Evolutionary conservation across 2,888 invertebrate species (phyloP).

Genomic region (Leptopilina syphax): DNA sequence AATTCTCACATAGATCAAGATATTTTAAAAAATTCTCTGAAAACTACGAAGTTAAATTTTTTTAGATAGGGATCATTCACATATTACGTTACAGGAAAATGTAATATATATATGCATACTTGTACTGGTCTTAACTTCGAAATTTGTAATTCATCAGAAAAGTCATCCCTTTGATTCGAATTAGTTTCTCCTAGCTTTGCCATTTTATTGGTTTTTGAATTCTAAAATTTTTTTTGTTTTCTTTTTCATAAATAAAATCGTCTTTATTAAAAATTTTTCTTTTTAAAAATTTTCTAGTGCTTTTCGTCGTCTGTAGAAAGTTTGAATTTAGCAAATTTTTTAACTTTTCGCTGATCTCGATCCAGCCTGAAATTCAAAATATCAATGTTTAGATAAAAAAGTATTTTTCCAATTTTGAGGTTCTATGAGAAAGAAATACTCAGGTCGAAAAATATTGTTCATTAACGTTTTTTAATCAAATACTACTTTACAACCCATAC

Average conservation of each 20-base stretch:
- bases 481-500: no score
- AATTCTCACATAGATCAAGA: no score
- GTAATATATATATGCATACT: background rate
- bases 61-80: no score
- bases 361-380: background rate
- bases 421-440: background rate
- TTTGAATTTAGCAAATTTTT: background rate
- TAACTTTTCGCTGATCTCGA: background rate
- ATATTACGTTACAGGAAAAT: no score
- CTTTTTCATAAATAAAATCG: no score
- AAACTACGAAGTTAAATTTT: no score
- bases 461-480: no score
- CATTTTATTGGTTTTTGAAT: background rate
- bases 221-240: background rate
- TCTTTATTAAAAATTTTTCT: no score
- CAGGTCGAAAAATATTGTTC: background rate
- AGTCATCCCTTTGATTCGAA: background rate
- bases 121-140: background rate
- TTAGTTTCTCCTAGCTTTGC: background rate
- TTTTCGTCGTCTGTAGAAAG: background rate
- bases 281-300: background rate
- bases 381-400: background rate
- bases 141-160: background rate
- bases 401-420: background rate
- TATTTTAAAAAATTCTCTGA: no score